A percentile compares a stretch with the other conserved stretches of the same genome.
Conservation (phyloP, 1,140 invertebrate genomes). For the Arctopsyche grandis region DNA sequence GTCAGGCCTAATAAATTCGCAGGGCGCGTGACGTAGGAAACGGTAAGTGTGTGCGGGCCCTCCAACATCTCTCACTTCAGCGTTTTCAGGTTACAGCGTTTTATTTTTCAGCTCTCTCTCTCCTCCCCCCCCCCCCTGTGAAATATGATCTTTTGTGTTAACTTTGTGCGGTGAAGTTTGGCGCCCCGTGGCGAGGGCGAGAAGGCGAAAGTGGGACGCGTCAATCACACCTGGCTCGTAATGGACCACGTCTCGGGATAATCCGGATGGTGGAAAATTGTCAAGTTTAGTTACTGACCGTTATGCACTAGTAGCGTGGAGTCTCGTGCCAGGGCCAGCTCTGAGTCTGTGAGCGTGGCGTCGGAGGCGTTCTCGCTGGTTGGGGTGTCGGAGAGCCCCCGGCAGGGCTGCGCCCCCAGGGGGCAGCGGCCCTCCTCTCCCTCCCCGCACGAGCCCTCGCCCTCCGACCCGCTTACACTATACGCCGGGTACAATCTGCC, state of each 20-base stretch:
- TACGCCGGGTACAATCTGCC: conserved; percentile 76
- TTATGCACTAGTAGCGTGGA: conserved; percentile 82
- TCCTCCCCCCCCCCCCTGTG: not conserved
- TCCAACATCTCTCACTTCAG: no score
- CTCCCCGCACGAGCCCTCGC: conserved; percentile 70
- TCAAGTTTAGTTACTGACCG: no score
- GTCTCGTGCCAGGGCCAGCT: conserved; percentile 79
- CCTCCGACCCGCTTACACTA: conserved; percentile 66
- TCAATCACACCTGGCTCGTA: conserved; percentile 4
- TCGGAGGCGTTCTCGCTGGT: conserved; percentile 81
- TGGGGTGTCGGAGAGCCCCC: conserved; percentile 78
- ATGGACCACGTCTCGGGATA: not conserved
- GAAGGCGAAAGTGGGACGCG: conserved; percentile 5
- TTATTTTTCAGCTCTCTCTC: no score
- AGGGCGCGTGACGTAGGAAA: not conserved
- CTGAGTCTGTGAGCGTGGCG: conserved; percentile 83
- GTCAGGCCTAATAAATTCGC: conserved; percentile 10
- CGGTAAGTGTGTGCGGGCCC: no score
- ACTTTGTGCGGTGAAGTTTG: conserved; percentile 18
- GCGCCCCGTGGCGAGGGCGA: not conserved
- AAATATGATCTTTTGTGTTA: conserved; percentile 32
- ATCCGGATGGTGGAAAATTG: no score
- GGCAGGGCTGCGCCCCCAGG: conserved; percentile 67
- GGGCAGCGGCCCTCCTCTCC: conserved; percentile 67
- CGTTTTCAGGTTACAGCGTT: no score